Evolutionary conservation across 2,113 vertebrate genomes (phyloP).

Genomic region (Grallaria varia): DNA sequence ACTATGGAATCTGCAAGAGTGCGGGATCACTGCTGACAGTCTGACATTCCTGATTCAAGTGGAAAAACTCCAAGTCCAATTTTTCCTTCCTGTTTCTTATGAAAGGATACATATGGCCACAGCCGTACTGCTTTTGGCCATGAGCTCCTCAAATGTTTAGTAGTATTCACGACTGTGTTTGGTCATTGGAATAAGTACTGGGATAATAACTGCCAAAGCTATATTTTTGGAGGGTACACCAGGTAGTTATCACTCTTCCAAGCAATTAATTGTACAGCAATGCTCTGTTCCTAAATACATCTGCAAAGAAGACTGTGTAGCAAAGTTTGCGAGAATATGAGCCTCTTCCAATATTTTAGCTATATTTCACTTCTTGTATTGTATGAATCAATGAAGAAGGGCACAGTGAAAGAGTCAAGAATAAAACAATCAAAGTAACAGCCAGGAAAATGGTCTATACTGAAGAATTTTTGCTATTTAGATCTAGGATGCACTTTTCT

Average conservation of each 20-base stretch:
- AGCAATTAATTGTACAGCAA: not conserved
- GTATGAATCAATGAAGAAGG: not conserved
- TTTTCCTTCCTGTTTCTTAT: conserved; percentile 1
- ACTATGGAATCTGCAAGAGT: not conserved
- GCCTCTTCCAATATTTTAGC: not conserved
- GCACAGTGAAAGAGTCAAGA: not conserved
- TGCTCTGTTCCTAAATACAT: not conserved
- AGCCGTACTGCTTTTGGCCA: not conserved
- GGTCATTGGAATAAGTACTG: not conserved
- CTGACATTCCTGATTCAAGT: not conserved
- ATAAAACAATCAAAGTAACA: not conserved
- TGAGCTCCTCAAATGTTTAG: not conserved
- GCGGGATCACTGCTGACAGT: not conserved
- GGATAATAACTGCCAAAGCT: not conserved
- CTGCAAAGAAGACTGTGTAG: not conserved
- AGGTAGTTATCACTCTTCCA: not conserved
- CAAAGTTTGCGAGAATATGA: not conserved
- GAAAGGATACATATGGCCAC: not conserved
- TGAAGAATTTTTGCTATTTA: not conserved
- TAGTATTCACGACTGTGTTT: not conserved
- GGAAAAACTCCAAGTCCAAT: not conserved
- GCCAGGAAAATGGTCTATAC: not conserved
- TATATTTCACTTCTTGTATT: not conserved
- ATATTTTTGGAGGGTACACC: not conserved
- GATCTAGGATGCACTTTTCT: not conserved